Conservation (phyloP, 2,888 invertebrate species). For the Cephus sareptanus region DNA sequence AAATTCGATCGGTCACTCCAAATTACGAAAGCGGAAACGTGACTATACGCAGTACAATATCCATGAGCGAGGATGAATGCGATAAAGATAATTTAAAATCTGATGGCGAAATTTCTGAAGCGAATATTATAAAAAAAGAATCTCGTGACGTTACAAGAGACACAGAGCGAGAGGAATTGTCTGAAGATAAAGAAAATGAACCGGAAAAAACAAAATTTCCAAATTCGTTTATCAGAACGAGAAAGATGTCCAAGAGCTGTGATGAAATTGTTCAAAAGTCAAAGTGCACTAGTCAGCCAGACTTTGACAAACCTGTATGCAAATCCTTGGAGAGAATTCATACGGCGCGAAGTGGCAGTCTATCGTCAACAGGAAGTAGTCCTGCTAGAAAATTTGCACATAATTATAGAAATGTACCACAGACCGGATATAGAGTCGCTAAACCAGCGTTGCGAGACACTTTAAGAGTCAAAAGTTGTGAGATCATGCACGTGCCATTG, state of each 20-base stretch:
- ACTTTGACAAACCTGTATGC: slow-evolving; percentile 14
- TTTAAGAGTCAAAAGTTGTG: slow-evolving; percentile 18
- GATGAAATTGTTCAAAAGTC: slow-evolving; percentile 23
- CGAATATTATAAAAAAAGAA: not conserved
- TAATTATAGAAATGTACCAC: not conserved
- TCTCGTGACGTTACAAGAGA: not conserved
- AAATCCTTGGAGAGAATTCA: slow-evolving; percentile 40
- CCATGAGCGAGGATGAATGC: slow-evolving; percentile 37
- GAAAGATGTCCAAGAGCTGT: slow-evolving; percentile 29
- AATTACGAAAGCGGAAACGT: slow-evolving; percentile 26
- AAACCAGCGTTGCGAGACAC: slow-evolving; percentile 8
- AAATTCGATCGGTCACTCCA: slow-evolving; percentile 31
- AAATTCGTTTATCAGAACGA: slow-evolving; percentile 43
- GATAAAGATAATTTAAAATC: not conserved
- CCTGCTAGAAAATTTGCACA: not conserved
- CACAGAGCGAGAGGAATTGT: not conserved
- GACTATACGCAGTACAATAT: slow-evolving; percentile 44
- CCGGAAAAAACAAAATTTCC: slow-evolving; percentile 41
- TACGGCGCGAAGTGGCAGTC: not conserved
- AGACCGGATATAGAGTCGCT: not conserved
- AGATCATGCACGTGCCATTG: not conserved
- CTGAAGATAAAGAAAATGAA: not conserved
- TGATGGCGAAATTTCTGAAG: slow-evolving; percentile 11
- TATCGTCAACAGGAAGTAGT: not conserved
- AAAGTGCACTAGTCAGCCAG: not conserved